A percentile compares a stretch with the other conserved stretches of the same genome.
Evolutionary conservation across 1,140 invertebrate genomes (phyloP).

Genomic region (Leguminivora glycinivorella): DNA sequence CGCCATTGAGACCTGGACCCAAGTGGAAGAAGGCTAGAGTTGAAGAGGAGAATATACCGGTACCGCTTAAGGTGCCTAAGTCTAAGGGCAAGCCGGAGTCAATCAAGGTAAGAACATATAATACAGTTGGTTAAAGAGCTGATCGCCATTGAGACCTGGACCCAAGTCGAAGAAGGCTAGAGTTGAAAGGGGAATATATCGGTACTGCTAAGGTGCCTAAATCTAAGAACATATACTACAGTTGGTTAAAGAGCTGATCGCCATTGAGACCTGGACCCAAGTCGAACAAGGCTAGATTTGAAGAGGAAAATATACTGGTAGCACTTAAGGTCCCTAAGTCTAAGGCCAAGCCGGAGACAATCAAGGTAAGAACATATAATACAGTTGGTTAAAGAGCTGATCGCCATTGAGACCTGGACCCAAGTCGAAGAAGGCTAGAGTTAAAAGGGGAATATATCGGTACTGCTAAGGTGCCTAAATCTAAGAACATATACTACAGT

Average conservation of each 20-base stretch:
- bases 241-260: background rate
- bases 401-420: no score
- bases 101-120: background rate
- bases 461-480: no score
- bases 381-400: no score
- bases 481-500: no score
- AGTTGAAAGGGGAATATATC: no score
- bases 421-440: no score
- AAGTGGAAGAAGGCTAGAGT: background rate
- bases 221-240: no score
- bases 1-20: background rate
- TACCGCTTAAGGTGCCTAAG: background rate
- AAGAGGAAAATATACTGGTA: background rate
- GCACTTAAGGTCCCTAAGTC: background rate
- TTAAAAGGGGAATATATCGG: no score
- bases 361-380: constrained; percentile 4
- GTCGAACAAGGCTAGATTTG: background rate
- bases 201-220: no score
- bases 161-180: no score
- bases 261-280: background rate
- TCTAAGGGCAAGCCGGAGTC: background rate
- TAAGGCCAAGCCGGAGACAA: background rate
- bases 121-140: no score
- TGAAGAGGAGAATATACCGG: background rate
- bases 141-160: no score